Conservation (phyloP, 2,113 vertebrate genomes). For the Mus spicilegus region DNA sequence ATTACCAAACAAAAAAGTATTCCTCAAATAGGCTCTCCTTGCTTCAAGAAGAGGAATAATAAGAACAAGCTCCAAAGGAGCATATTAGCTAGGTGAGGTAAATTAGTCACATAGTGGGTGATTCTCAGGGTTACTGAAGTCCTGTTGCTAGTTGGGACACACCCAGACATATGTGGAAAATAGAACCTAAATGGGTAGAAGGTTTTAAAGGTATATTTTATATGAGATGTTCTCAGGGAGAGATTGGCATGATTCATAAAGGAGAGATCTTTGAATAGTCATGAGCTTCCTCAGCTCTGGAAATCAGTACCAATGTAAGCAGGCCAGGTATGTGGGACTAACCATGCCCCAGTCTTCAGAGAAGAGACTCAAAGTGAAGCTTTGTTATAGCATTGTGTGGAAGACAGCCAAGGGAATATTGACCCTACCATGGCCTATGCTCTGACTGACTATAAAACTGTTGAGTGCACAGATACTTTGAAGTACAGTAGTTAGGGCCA, state of each 20-base stretch:
- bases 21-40: not conserved
- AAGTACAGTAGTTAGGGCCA: not conserved
- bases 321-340: not conserved
- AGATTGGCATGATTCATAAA: not conserved
- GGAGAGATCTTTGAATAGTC: not conserved
- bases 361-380: not conserved
- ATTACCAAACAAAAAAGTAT: not conserved
- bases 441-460: not conserved
- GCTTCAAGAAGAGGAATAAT: not conserved
- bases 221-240: not conserved
- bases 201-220: not conserved
- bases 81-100: not conserved
- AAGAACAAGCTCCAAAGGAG: not conserved
- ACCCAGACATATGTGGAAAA: not conserved
- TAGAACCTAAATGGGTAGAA: not conserved
- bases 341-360: not conserved
- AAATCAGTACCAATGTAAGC: not conserved
- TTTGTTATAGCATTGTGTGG: not conserved
- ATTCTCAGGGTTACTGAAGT: not conserved
- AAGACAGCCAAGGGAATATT: not conserved
- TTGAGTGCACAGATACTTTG: not conserved
- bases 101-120: not conserved
- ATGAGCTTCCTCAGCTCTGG: not conserved
- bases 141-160: not conserved
- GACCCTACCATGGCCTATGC: not conserved